phyloP scores from a whole-genome alignment of 1,140 invertebrate genomes.

The Trichomalopsis sarcophagae region DNA sequence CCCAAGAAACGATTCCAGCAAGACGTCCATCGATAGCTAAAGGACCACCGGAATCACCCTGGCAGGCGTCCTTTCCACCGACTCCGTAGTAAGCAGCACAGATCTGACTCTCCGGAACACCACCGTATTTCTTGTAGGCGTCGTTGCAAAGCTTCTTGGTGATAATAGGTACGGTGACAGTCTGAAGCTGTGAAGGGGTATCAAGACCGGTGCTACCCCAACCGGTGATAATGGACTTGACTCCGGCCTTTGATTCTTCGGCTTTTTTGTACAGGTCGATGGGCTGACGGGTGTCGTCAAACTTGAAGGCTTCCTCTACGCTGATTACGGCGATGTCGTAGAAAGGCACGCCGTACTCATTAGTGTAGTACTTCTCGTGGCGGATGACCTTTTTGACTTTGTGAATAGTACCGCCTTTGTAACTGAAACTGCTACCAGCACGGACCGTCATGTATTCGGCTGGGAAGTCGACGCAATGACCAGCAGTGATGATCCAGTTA shows the following conservation, averaged over 20 bases:
- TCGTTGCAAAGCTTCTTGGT: constrained; percentile 53
- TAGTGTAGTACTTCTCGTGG: constrained; percentile 72
- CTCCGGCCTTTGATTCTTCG: constrained; percentile 56
- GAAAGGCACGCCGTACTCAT: constrained; percentile 64
- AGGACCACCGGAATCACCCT: constrained; percentile 71
- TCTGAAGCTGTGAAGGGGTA: constrained; percentile 45
- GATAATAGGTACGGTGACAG: constrained; percentile 57
- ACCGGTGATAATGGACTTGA: constrained; percentile 64
- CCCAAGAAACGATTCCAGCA: constrained; percentile 77
- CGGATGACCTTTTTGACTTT: constrained; percentile 67
- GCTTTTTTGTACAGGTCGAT: constrained; percentile 42
- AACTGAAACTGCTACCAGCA: constrained; percentile 69
- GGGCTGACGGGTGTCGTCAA: constrained; percentile 55
- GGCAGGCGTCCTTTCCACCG: constrained; percentile 74
- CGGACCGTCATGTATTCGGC: constrained; percentile 61
- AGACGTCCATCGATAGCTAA: constrained; percentile 61
- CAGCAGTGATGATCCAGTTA: constrained; percentile 74
- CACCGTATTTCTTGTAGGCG: constrained; percentile 49
- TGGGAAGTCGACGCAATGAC: constrained; percentile 77
- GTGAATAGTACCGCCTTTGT: constrained; percentile 63
- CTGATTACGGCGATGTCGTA: constrained; percentile 78
- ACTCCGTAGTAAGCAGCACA: constrained; percentile 71
- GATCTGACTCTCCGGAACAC: constrained; percentile 63
- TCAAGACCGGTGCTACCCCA: constrained; percentile 61
- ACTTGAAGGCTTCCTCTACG: constrained; percentile 60